Evolutionary conservation across 2,797 vertebrate genomes (phyloP).

Genomic region (Takifugu ocellatus): DNA sequence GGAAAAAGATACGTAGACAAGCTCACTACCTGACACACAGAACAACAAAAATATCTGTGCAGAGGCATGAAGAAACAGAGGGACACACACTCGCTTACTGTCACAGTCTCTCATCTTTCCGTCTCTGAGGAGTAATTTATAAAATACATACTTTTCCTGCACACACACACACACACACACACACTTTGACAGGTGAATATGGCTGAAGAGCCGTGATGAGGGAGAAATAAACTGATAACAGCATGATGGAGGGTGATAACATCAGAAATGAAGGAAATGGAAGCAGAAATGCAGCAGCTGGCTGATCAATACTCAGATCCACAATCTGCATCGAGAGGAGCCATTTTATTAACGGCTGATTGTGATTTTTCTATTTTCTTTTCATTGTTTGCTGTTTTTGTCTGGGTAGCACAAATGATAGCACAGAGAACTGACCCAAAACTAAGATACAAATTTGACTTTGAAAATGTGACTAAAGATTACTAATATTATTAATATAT

Average conservation of each 20-base stretch:
- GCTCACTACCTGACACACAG: constrained; percentile 21
- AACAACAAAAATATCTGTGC: constrained; percentile 9
- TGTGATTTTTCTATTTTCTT: not conserved
- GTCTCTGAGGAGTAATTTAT: constrained; percentile 61
- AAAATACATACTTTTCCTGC: constrained; percentile 40
- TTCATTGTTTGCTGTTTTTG: constrained; percentile 11
- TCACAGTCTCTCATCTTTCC: constrained; percentile 48
- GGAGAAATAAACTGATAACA: constrained; percentile 68
- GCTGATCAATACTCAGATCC: constrained; percentile 63
- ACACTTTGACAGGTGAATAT: constrained; percentile 63
- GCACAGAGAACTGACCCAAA: not conserved
- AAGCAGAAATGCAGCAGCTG: constrained; percentile 37
- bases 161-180: constrained; percentile 25
- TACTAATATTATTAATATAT: too few relatives aligned
- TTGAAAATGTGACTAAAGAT: too few relatives aligned
- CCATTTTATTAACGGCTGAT: constrained; percentile 18
- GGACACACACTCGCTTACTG: constrained; percentile 43
- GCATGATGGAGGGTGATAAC: constrained; percentile 66
- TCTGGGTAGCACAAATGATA: constrained; percentile 1
- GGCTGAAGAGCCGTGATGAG: constrained; percentile 43
- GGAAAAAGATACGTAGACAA: constrained; percentile 42
- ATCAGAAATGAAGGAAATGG: constrained; percentile 48
- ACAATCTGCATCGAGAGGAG: constrained; percentile 60
- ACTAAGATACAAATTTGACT: too few relatives aligned
- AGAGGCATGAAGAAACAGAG: constrained; percentile 44